phyloP scores from a whole-genome alignment of 53 echinoderm and acorn worm genomes.

The Glandiceps talaboti region DNA sequence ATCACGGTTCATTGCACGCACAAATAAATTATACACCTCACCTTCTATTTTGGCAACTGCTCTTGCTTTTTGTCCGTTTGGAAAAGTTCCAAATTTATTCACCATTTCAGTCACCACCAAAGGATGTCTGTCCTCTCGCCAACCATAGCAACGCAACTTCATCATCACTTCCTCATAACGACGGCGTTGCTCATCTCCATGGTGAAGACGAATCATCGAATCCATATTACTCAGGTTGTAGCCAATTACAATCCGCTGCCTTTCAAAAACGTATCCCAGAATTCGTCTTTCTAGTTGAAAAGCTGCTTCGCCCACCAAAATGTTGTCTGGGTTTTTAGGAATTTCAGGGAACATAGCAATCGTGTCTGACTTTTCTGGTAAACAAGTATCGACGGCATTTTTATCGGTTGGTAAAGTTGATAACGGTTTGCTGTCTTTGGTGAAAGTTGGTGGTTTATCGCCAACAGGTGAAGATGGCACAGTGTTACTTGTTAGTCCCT shows the following conservation, averaged over 20 bases:
- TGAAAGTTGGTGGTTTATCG: no score
- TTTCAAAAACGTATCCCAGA: conserved; percentile 54
- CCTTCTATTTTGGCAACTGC: conserved; percentile 24
- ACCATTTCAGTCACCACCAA: conserved; percentile 23
- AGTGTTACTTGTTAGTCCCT: no score
- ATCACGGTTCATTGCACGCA: no score
- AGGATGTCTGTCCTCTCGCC: conserved; percentile 22
- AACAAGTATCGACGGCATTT: no score
- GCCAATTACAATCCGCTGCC: conserved; percentile 14
- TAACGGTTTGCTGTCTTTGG: no score
- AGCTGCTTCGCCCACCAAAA: conserved; percentile 64
- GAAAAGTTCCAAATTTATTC: conserved; percentile 22
- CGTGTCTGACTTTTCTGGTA: no score
- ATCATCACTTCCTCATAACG: conserved; percentile 24
- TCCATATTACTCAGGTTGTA: conserved; percentile 50
- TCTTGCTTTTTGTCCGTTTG: conserved; percentile 20
- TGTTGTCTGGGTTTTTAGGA: conserved; percentile 1
- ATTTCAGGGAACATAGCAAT: no score
- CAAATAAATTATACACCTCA: no score
- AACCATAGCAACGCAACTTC: conserved; percentile 32
- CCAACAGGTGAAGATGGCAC: no score
- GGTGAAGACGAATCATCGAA: conserved; percentile 30
- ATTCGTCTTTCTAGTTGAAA: conserved; percentile 74
- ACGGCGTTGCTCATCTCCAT: conserved; percentile 4
- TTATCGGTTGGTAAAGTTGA: no score